These are phyloP conservation scores for Oreochromis aureus DNA, from an alignment of 2,113 vertebrate species.

Conservation along the genomic window DNA sequence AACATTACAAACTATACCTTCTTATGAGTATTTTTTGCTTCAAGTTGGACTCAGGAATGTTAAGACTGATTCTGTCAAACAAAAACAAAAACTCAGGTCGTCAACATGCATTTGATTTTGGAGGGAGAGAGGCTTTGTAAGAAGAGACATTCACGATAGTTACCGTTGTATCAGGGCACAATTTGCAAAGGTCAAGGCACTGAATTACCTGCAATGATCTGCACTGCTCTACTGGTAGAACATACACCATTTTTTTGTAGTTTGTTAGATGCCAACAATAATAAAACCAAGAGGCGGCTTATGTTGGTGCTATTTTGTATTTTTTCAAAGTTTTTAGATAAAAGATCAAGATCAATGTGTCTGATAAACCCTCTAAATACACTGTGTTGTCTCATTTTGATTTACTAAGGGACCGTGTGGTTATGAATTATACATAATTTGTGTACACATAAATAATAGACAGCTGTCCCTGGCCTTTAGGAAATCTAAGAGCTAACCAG, in stretches of 20 bases:
- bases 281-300: background rate
- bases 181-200: background rate
- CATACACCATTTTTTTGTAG: background rate
- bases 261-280: background rate
- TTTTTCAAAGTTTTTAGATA: background rate
- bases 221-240: background rate
- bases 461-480: background rate
- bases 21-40: background rate
- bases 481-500: background rate
- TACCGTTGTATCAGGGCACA: background rate
- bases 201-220: background rate
- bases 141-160: background rate
- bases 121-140: background rate
- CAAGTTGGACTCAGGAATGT: background rate
- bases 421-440: conserved; percentile 15
- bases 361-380: background rate
- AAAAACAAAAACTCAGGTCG: background rate
- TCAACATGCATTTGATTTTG: background rate
- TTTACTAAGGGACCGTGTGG: background rate
- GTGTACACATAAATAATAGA: conserved; percentile 8
- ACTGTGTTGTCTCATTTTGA: background rate
- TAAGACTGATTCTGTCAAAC: background rate
- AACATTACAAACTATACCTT: background rate
- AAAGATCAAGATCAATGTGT: background rate
- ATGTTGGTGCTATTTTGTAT: background rate